phyloP scores from a whole-genome alignment of 92 coral and sea anemone species.

The Paramuricea clavata region DNA sequence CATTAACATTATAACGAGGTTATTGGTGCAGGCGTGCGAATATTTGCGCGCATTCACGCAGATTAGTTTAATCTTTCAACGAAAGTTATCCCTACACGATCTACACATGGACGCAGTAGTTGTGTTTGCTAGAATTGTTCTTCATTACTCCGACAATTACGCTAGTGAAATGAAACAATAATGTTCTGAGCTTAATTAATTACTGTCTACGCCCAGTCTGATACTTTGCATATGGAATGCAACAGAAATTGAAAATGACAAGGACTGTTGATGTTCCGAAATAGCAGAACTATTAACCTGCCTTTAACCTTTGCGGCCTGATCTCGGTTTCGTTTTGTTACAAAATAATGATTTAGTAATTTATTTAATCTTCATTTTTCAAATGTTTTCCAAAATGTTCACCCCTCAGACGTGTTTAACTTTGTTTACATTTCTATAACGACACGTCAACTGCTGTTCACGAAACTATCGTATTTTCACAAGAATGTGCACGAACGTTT shows the following conservation, averaged over 20 bases:
- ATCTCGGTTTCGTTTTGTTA: not conserved
- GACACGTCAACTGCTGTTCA: not conserved
- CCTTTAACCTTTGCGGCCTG: slow-evolving; percentile 5
- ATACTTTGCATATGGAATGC: not conserved
- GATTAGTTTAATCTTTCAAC: too few species aligned
- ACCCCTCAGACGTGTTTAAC: not conserved
- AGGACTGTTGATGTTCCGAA: not conserved
- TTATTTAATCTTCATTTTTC: not conserved
- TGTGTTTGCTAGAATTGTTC: not conserved
- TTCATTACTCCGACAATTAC: not conserved
- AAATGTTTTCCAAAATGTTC: not conserved
- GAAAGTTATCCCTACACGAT: too few species aligned
- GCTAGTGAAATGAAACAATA: not conserved
- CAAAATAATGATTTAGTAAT: not conserved
- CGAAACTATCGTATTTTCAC: not conserved
- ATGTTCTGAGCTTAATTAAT: not conserved
- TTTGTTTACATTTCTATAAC: not conserved
- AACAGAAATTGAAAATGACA: not conserved
- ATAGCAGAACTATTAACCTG: not conserved
- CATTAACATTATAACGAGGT: not conserved
- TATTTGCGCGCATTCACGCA: too few species aligned
- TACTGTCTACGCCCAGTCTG: not conserved
- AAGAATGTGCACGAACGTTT: too few species aligned
- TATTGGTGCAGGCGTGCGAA: not conserved
- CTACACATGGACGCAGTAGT: too few species aligned